Evolutionary conservation across 2,888 invertebrate genomes (phyloP).

Genomic region (Cantharis lateralis): DNA sequence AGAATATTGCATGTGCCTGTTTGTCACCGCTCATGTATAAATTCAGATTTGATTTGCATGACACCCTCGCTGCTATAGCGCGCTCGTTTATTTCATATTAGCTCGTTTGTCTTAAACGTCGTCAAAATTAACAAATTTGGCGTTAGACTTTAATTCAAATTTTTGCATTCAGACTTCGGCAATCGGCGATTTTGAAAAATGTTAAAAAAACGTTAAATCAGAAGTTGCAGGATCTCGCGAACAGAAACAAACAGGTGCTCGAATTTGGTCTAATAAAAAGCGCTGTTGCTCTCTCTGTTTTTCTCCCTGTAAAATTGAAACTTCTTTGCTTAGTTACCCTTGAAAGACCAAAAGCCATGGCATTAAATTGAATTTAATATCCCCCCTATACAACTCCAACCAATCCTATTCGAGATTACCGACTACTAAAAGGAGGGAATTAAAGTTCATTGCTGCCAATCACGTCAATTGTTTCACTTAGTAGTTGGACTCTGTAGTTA

Average conservation of each 20-base stretch:
- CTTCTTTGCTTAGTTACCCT: constrained; percentile 27
- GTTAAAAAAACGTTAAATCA: too few species aligned
- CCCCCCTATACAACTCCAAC: constrained; percentile 49
- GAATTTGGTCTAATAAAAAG: constrained; percentile 8
- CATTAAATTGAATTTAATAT: constrained; percentile 59
- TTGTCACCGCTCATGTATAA: constrained; percentile 30
- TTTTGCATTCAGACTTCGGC: neutral
- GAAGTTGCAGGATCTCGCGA: neutral
- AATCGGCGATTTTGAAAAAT: neutral
- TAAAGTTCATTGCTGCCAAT: constrained; percentile 52
- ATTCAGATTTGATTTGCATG: constrained; percentile 24
- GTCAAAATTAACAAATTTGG: constrained; percentile 10
- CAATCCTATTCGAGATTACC: constrained; percentile 51
- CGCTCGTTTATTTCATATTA: constrained; percentile 29
- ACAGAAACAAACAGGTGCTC: neutral
- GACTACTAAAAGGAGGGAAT: constrained; percentile 51
- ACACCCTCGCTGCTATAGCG: constrained; percentile 27
- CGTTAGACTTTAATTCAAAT: neutral
- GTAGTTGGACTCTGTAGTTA: constrained; percentile 24
- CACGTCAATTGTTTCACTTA: constrained; percentile 38
- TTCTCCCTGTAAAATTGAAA: constrained; percentile 10
- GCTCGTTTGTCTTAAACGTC: constrained; percentile 29
- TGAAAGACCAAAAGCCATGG: constrained; percentile 43
- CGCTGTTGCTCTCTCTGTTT: constrained; percentile 14
- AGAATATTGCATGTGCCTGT: constrained; percentile 31